Base-by-base conservation (phyloP, 2,888 invertebrate species). In the Parthenolecanium corni region DNA sequence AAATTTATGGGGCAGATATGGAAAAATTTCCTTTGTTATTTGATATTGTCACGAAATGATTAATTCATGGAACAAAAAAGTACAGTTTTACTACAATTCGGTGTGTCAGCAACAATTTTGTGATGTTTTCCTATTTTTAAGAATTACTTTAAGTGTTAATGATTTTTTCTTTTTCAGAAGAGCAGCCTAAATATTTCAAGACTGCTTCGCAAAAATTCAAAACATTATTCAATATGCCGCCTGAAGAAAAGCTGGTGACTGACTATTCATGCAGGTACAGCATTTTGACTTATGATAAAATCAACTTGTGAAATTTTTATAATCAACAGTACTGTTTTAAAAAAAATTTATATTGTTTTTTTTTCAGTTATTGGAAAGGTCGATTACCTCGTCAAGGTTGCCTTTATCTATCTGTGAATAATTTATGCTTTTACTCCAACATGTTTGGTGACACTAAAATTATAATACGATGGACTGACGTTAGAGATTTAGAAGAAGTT, bases 401-500 rank as follows among this genome's bases (percentile, higher is more conserved):
- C 56, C 53, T 97, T 73, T 98, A 96, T 73, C 80, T 97, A n/a
- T 94, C 95, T 20, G 85, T 97, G 38, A 92, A 94, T 73, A 91
- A 93, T 74, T 80, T 96, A 73, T 94, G 94, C 73, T 98, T 97
- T 76, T 89, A 96, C 74, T 90, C 96, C 0, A 93, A 89, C 72
- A 85, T 97, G 71, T 80, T 97, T 75, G 93, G 95, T 9, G 92
- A 95, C 73, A 90, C 89, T 3, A 88, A 87, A 70, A 79, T 94
- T 52, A 84, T 88, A 68, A 82, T 96, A 64, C 80, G 91, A 69
- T 95, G 93, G 92, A 84, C 87, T 2, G 93, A 94, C 71, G 86
- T 94, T 58, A 85, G 85, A 1, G 88, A 84, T 69, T 76, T 90
- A 23, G 83, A 82, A 62, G 84, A 87, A 72, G 85, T 82, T 31